Evolutionary conservation across 2,888 invertebrate species (phyloP).

Genomic region (Conops quadrifasciatus): DNA sequence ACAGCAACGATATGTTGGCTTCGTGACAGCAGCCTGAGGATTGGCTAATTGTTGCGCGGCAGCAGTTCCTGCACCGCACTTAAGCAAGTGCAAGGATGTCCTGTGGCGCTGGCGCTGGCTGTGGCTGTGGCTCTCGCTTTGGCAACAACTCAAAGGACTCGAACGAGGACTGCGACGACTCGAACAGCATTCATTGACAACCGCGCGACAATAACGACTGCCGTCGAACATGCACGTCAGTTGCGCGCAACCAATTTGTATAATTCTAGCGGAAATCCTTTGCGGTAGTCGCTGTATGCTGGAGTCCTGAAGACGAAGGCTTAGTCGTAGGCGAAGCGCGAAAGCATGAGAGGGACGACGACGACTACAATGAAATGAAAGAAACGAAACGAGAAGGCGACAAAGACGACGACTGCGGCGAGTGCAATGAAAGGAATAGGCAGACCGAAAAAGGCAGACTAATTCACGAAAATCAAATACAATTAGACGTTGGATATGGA

Average conservation of each 20-base stretch:
- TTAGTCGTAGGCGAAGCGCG: background rate
- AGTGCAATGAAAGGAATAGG: background rate
- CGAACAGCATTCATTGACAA: background rate
- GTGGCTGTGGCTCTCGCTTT: background rate
- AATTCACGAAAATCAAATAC: constrained; percentile 19
- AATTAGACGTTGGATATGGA: constrained; percentile 14
- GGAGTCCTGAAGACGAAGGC: too few relatives aligned
- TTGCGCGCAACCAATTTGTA: constrained; percentile 58
- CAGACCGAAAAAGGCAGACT: constrained; percentile 2
- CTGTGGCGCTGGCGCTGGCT: constrained; percentile 17
- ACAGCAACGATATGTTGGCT: constrained; percentile 24
- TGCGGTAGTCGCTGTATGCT: background rate
- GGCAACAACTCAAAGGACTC: constrained; percentile 3
- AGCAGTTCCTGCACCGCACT: constrained; percentile 15
- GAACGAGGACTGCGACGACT: constrained; percentile 6
- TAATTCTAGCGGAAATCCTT: constrained; percentile 32
- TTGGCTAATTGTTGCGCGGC: constrained; percentile 30
- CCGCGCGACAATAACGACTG: constrained; percentile 1
- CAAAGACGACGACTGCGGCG: background rate
- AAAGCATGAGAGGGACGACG: background rate
- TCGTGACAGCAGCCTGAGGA: constrained; percentile 30
- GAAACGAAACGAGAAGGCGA: constrained; percentile 43
- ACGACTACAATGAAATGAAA: constrained; percentile 34
- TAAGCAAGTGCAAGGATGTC: constrained; percentile 34
- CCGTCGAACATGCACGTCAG: constrained; percentile 56